Conservation (phyloP, 2,113 vertebrate genomes). For the Phalacrocorax pelagicus region DNA sequence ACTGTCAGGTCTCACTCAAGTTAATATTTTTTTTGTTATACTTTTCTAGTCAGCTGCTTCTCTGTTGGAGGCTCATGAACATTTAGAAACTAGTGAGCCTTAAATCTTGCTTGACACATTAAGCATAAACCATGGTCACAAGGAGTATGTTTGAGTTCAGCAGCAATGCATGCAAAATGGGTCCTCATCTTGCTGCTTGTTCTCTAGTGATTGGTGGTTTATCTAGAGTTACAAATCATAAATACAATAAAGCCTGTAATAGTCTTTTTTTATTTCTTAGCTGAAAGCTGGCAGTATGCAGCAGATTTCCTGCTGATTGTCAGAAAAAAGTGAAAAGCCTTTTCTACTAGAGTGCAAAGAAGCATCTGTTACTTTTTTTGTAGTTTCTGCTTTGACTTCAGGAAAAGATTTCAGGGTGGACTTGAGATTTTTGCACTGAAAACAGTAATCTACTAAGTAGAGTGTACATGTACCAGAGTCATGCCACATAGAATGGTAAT, state of each 20-base stretch:
- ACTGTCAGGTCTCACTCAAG: not conserved
- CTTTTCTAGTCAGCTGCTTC: not conserved
- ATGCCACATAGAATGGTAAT: not conserved
- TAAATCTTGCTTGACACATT: not conserved
- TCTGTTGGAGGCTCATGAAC: not conserved
- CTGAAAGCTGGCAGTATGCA: not conserved
- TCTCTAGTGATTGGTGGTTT: not conserved
- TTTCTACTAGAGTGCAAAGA: not conserved
- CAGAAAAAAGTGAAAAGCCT: not conserved
- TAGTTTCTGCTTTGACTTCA: not conserved
- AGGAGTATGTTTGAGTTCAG: not conserved
- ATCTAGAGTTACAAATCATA: not conserved
- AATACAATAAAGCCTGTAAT: not conserved
- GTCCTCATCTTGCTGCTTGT: not conserved
- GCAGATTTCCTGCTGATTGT: not conserved
- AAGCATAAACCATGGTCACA: not conserved
- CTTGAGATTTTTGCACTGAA: not conserved
- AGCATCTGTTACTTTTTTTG: not conserved
- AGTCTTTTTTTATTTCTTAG: not conserved
- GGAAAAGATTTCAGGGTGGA: not conserved
- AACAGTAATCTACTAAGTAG: not conserved
- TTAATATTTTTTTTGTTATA: not conserved
- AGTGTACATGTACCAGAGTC: not conserved
- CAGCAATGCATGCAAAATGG: not conserved
- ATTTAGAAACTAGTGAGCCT: not conserved